phyloP scores from a whole-genome alignment of 1,140 invertebrate species.

The Cydia splendana region DNA sequence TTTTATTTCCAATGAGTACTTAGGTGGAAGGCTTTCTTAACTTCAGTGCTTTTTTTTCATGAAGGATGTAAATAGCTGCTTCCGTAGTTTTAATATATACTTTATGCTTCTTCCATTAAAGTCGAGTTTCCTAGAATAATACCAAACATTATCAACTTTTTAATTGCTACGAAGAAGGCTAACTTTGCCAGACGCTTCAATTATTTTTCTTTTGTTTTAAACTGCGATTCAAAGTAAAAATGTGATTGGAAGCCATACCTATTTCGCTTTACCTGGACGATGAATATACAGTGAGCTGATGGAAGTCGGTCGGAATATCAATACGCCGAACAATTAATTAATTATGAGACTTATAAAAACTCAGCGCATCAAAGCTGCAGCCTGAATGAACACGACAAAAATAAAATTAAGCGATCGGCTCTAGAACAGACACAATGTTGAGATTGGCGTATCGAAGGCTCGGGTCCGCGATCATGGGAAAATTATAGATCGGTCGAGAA shows the following conservation, averaged over 20 bases:
- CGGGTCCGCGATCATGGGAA: slow-evolving; percentile 58
- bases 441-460: slow-evolving; percentile 38
- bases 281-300: slow-evolving; percentile 7
- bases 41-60: slow-evolving; percentile 65
- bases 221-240: slow-evolving; percentile 34
- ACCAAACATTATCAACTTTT: slow-evolving; percentile 64
- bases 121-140: slow-evolving; percentile 48
- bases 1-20: slow-evolving; percentile 70
- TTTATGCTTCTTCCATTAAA: slow-evolving; percentile 52
- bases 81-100: slow-evolving; percentile 54
- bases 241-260: slow-evolving; percentile 23
- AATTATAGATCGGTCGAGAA: slow-evolving; percentile 56
- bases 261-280: background rate
- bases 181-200: slow-evolving; percentile 61
- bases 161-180: slow-evolving; percentile 66
- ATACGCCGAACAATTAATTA: background rate
- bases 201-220: slow-evolving; percentile 53
- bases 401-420: slow-evolving; percentile 52
- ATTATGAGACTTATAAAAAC: slow-evolving; percentile 3
- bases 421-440: slow-evolving; percentile 42
- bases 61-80: slow-evolving; percentile 55
- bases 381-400: background rate
- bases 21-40: slow-evolving; percentile 71
- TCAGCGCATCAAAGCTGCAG: background rate
- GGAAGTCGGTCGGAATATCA: background rate